These are phyloP conservation scores for Amphipoea oculea DNA, from an alignment of 2,888 invertebrate species.

Conservation along the genomic window DNA sequence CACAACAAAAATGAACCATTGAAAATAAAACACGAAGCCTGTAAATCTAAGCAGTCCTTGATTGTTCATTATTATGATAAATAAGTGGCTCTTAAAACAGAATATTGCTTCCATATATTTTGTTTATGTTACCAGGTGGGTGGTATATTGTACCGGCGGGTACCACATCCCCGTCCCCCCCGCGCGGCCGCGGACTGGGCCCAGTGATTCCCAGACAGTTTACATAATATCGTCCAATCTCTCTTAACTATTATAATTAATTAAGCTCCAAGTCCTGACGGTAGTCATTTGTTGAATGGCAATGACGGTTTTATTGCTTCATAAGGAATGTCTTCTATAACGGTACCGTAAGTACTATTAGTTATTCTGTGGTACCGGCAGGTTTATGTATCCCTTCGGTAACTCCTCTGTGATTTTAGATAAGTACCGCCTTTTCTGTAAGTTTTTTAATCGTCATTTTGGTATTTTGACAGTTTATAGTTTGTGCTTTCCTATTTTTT, in stretches of 20 bases:
- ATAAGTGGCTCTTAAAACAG: slow-evolving; percentile 56
- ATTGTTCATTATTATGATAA: slow-evolving; percentile 49
- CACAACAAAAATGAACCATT: not conserved
- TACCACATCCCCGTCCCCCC: slow-evolving; percentile 55
- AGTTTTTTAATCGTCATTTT: slow-evolving; percentile 22
- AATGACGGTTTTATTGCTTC: slow-evolving; percentile 70
- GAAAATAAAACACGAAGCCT: not conserved
- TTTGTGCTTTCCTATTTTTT: not conserved
- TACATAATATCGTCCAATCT: slow-evolving; percentile 82
- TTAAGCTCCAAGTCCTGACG: slow-evolving; percentile 75
- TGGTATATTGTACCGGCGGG: slow-evolving; percentile 62
- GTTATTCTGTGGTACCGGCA: slow-evolving; percentile 15
- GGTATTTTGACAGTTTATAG: slow-evolving; percentile 7
- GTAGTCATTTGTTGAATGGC: slow-evolving; percentile 82
- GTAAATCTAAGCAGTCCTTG: slow-evolving; percentile 33
- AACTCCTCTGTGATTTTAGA: slow-evolving; percentile 26
- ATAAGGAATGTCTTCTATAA: slow-evolving; percentile 72
- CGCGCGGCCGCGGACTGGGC: slow-evolving; percentile 35
- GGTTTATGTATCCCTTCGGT: slow-evolving; percentile 49
- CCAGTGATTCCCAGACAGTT: slow-evolving; percentile 71
- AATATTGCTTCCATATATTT: slow-evolving; percentile 59
- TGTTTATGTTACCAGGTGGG: slow-evolving; percentile 68
- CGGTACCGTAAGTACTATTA: slow-evolving; percentile 48
- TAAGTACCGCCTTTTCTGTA: slow-evolving; percentile 33
- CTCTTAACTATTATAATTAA: slow-evolving; percentile 84